Base-by-base conservation (phyloP, 2,797 vertebrate genomes). In the Lerista edwardsae region DNA sequence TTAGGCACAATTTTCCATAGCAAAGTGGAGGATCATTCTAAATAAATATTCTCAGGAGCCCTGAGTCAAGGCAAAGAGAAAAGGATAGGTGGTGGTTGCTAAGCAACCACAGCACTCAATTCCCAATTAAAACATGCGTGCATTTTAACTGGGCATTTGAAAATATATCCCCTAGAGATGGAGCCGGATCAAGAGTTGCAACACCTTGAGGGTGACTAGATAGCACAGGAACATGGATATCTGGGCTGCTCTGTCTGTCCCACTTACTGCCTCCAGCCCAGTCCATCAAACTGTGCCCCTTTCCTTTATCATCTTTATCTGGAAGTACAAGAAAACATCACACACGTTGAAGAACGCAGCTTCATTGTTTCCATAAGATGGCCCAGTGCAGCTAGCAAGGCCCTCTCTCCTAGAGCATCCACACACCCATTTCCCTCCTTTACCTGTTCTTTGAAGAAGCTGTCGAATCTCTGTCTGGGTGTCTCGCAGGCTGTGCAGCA, bases 401-500 rank as follows among this genome's bases (percentile, higher is more conserved):
- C 6, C 36, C 12, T 73, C 31, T 44, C 10, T 67, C 36, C 77
- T 67, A 17, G 41, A 75, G 36, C 25, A 11, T 15, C 34, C 19
- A 11, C 29, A n/a, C 27, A 61, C 19, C 51, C 59, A 10, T 10
- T 2, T 11, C 47, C 15, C 6, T 68, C 15, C 12, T 74, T 79
- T 89, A 97, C 97, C 96, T 88, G 96, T 95, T 23, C 88, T 92
- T 84, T 91, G 92, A 79, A 97, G 90, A 59, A 90, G 95, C 86
- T 92, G 89, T 93, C 96, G 94, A 86, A 97, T 96, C 90, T 91
- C 85, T 21, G 62, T 86, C 78, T 95, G 96, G 0, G 94, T 96
- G 85, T 96, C 95, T 72, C 88, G 91, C 2, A 97, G 96, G 90
- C 96, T 94, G 87, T 89, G 91, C 86, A 97, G 92, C 11, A 97